Percentiles rank a stretch among this genome's conserved stretches.
These are phyloP conservation scores for Xiphias gladius DNA, from an alignment of 2,113 vertebrate genomes.

Conservation along the genomic window DNA sequence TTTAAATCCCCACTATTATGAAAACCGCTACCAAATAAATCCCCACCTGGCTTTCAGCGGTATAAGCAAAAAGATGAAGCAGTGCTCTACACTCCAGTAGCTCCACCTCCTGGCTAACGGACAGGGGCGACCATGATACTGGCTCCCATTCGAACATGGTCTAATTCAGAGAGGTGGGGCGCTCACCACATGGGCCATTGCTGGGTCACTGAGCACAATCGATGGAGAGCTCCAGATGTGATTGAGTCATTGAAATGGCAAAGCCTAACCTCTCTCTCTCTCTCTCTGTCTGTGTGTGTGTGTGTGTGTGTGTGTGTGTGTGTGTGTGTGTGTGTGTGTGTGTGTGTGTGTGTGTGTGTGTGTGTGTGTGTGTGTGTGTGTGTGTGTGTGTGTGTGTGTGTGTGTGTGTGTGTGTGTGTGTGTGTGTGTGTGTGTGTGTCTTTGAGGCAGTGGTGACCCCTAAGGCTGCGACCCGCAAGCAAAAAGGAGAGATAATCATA, in stretches of 20 bases:
- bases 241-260: slow-evolving; percentile 86
- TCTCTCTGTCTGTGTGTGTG: slow-evolving; percentile 67
- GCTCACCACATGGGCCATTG: slow-evolving; percentile 68
- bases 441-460: slow-evolving; percentile 71
- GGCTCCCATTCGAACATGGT: slow-evolving; percentile 20
- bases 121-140: slow-evolving; percentile 24
- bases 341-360: slow-evolving; percentile 48
- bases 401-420: slow-evolving; percentile 49
- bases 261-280: slow-evolving; percentile 68
- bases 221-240: slow-evolving; percentile 81
- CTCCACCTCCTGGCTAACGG: slow-evolving; percentile 77
- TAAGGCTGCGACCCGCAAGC: slow-evolving; percentile 70
- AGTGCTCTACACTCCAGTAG: slow-evolving; percentile 62
- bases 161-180: slow-evolving; percentile 57
- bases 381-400: slow-evolving; percentile 51
- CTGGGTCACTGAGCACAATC: slow-evolving; percentile 82
- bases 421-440: slow-evolving; percentile 33
- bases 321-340: slow-evolving; percentile 42
- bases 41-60: slow-evolving; percentile 47
- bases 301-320: slow-evolving; percentile 59
- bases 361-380: slow-evolving; percentile 60
- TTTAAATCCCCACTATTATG: slow-evolving; percentile 66
- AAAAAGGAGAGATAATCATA: slow-evolving; percentile 78
- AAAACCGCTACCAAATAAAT: slow-evolving; percentile 57
- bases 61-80: slow-evolving; percentile 44